These are phyloP conservation scores for Chrysaora quinquecirrha DNA, from an alignment of 30 jellyfish, hydroid and myxozoan species.

Conservation along the genomic window DNA sequence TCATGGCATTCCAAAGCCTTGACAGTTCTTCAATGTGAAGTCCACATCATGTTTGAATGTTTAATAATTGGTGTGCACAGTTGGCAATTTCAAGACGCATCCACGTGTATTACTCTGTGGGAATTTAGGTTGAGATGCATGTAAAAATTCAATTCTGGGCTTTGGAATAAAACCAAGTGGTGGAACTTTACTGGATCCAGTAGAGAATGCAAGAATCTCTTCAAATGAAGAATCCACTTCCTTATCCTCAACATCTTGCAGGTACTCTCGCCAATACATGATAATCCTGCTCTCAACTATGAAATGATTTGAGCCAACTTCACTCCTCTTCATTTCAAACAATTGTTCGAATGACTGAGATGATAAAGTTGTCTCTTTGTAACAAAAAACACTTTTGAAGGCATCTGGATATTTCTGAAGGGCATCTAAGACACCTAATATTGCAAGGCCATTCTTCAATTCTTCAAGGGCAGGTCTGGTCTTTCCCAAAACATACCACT, in stretches of 20 bases:
- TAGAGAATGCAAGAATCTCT: no score
- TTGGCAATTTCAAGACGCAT: background rate
- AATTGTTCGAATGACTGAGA: background rate
- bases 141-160: background rate
- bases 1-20: constrained; percentile 25
- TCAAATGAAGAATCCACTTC: background rate
- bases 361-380: background rate
- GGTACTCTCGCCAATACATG: constrained; percentile 11
- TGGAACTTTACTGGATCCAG: no score
- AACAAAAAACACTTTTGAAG: background rate
- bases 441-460: background rate
- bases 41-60: background rate
- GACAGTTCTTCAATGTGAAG: background rate
- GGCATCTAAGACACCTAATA: constrained; percentile 11
- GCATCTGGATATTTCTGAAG: background rate
- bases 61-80: background rate
- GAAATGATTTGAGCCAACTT: background rate
- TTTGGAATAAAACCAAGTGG: no score
- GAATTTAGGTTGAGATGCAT: no score
- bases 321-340: constrained; percentile 9
- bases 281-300: background rate
- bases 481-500: constrained; percentile 5
- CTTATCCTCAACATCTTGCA: constrained; percentile 1
- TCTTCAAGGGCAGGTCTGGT: background rate
- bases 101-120: background rate